Base-by-base conservation (phyloP, 2,797 vertebrate species). In the Girardinus metallicus region DNA sequence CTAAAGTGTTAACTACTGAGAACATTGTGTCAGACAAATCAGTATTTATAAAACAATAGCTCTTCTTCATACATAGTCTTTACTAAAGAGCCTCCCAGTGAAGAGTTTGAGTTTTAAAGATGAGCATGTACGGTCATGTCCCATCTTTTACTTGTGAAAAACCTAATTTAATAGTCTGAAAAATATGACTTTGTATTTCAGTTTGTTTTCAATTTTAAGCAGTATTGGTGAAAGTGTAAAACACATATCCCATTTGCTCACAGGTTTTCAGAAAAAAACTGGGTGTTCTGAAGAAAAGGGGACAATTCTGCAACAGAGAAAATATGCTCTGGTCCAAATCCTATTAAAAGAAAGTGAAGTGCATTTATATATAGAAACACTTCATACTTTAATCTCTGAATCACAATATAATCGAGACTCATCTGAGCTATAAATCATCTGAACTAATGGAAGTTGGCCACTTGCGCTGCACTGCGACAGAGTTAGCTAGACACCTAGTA, bases 391-490 rank as follows among this genome's bases (percentile, higher is more conserved):
- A 44, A 79, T 83, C 71, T 83, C 76, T 76, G 77, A 82, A 74
- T 81, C 75, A 71, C 78, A 79, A 80, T 83, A 73, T 79, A 76
- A 80, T 68, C 51, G 51, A 43, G 15, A 36, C 8, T 78, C 23
- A 47, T 7, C 53, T 82, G 51, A 12, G 55, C 75, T 70, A 84
- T 87, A 86, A 87, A 82, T 89, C 81, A 85, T 31, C 26, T 15
- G 21, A 84, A 26, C 71, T 82, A 81, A 81, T 83, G 76, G 75
- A 78, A 43, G 43, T 75, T 76, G 74, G 76, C 44, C 68, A 78
- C 80, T 71, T 41, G 60, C 23, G 4, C 49, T 86, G 81, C 70
- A 46, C 66, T 21, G 71, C 62, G 29, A 62, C 44, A 39, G 64
- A 82, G 60, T 66, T 49, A 44, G 46, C 75, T 79, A 51, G 6